phyloP scores from a whole-genome alignment of 2,113 vertebrate genomes.

The Myocastor coypus region DNA sequence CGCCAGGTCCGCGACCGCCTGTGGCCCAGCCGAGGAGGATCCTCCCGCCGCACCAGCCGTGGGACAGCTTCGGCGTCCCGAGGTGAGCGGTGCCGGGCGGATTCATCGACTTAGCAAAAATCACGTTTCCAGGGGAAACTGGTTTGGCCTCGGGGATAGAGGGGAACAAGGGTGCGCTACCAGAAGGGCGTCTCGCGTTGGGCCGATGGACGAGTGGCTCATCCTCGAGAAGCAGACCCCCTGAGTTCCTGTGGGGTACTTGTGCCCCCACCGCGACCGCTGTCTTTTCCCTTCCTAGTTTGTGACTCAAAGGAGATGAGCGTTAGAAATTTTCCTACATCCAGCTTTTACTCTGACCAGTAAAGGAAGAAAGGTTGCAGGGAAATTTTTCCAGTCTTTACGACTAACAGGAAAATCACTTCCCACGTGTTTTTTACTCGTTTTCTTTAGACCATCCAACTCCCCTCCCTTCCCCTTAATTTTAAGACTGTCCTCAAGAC shows the following conservation, averaged over 20 bases:
- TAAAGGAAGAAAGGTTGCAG: slow-evolving; percentile 6
- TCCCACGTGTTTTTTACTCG: slow-evolving; percentile 27
- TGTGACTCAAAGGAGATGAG: slow-evolving; percentile 54
- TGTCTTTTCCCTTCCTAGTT: neutral
- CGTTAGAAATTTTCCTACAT: slow-evolving; percentile 53
- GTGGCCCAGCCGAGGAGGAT: neutral
- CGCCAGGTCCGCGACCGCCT: neutral
- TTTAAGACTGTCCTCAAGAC: neutral
- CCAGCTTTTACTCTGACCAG: neutral
- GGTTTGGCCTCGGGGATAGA: neutral
- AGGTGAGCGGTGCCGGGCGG: neutral
- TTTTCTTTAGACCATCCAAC: neutral
- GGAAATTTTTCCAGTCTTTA: slow-evolving; percentile 60
- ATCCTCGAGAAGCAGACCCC: neutral
- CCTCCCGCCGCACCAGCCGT: slow-evolving; percentile 12
- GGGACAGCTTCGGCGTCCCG: neutral
- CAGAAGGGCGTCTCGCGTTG: accelerated
- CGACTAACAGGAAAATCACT: slow-evolving; percentile 17
- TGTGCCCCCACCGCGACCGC: neutral
- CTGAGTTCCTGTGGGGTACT: neutral
- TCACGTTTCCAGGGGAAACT: neutral
- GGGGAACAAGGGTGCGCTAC: neutral
- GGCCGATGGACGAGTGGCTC: neutral
- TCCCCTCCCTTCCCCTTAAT: neutral
- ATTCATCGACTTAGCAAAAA: neutral